phyloP scores from a whole-genome alignment of 2,888 invertebrate genomes.

The Lacanobia oleracea region DNA sequence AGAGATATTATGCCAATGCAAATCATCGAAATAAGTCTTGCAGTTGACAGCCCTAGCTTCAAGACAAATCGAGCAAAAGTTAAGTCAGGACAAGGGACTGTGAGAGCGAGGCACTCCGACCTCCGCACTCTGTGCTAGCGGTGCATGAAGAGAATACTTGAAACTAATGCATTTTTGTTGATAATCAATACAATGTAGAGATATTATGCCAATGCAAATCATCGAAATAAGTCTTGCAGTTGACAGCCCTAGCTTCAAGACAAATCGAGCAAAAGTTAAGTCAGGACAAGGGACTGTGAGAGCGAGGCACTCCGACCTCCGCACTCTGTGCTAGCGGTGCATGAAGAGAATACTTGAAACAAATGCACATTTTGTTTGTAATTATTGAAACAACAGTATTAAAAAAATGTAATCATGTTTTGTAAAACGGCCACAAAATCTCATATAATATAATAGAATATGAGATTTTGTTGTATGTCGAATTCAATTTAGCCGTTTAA shows the following conservation, averaged over 20 bases:
- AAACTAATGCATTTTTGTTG: too few species aligned
- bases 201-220: too few species aligned
- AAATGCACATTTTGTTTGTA: constrained; percentile 12
- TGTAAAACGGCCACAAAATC: too few species aligned
- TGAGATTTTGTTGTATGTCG: too few species aligned
- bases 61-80: constrained; percentile 58
- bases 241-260: constrained; percentile 47
- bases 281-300: constrained; percentile 60
- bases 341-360: constrained; percentile 18
- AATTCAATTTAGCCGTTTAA: too few species aligned
- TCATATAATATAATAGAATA: too few species aligned
- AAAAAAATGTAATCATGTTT: neutral
- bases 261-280: constrained; percentile 61
- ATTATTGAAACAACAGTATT: constrained; percentile 8
- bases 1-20: too few species aligned
- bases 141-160: too few species aligned
- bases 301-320: constrained; percentile 43
- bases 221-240: neutral
- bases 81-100: constrained; percentile 62
- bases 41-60: constrained; percentile 41
- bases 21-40: too few species aligned
- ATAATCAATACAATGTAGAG: too few species aligned
- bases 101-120: constrained; percentile 37
- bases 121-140: constrained; percentile 23
- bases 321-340: neutral